Base-by-base conservation (phyloP, 2,113 vertebrate genomes). In the Acinonyx jubatus region DNA sequence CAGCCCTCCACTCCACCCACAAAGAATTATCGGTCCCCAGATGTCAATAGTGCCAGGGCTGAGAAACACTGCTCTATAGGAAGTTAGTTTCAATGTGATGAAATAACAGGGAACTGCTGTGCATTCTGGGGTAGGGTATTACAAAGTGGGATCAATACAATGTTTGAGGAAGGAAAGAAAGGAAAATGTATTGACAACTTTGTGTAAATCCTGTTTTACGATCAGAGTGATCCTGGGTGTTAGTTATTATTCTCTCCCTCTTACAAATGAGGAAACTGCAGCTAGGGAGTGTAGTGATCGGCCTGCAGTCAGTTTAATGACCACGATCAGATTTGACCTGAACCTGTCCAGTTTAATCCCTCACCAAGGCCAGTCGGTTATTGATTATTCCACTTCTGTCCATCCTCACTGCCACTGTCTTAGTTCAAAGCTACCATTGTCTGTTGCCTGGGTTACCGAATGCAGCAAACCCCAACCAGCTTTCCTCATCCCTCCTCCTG, bases 361-460 rank as follows among this genome's bases (percentile, higher is more conserved):
- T 94, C 31, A 33, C 27, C 18, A 71, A 89, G 23, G 25, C 57
- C 16, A 36, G 18, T 63, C 38, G 69, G 21, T 68, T 94, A 78
- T 18, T 36, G 19, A 76, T 84, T 52, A 57, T 63, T 84, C 36
- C 8, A 48, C 45, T 78, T 81, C 45, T 61, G 6, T 89, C 36
- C 52, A 52, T 79, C 29, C 69, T 15, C n/a, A 74, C 10, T n/a
- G 84, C 90, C 29, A 4, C 73, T 29, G 3, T 74, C 50, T 73
- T 83, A 38, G 61, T 93, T 87, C 61, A 95, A 83, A 68, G 63
- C 15, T 33, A 9, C 55, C 14, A 2, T 69, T 81, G 69, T 93
- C 89, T 93, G 7, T 94, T 96, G 87, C 61, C 93, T 45, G 36
- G 23, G 36, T 89, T 95, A 91, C 94, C 57, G 36, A 78, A 88